Base-by-base conservation (phyloP, 2,797 vertebrate species). In the Cyclura pinguis region DNA sequence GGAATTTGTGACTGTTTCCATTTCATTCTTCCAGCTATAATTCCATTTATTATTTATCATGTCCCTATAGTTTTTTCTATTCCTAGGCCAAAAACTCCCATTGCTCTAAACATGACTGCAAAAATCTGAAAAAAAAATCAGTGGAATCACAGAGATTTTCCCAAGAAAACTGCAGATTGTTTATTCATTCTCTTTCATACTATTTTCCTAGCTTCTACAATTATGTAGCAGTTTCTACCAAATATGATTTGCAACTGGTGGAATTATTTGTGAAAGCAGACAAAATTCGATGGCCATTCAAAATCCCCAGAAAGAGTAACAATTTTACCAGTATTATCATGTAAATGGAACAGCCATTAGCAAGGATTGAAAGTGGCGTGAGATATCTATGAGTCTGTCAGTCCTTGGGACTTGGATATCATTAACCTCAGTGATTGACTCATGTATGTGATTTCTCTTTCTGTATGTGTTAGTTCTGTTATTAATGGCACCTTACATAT, bases 21-120 rank as follows among this genome's bases (percentile, higher is more conserved):
- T 64, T 84, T 62, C 64, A 85, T 84, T 47, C 10, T 86, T 86
- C 20, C 42, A 93, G 16, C 57, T 82, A 92, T 57, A 86, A 5
- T 1, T 6, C 82, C 81, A 47, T 57, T 92, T 85, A n/a, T 13
- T 80, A 59, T 47, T 85, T 90, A 90, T 80, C 12, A 24, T 35
- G 52, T 47, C 59, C 42, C 76, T 67, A 7, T 24, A 38, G 29
- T 35, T 85, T 57, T 69, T 50, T 80, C 74, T 64, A 84, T 80
- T 89, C 24, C 22, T 55, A n/a, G 27, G 62, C 64, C 67, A 69
- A 85, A 13, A 42, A 72, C 32, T 62, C 55, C 3, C 9, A 50
- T 20, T 1, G 18, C 29, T 6, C 50, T 74, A 35, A 35, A n/a
- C 14, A 55, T 14, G 6, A 57, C 10, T 77, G 18, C 83, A 84